Evolutionary conservation across 2,113 vertebrate species (phyloP).

Genomic region (Xerus inauris): DNA sequence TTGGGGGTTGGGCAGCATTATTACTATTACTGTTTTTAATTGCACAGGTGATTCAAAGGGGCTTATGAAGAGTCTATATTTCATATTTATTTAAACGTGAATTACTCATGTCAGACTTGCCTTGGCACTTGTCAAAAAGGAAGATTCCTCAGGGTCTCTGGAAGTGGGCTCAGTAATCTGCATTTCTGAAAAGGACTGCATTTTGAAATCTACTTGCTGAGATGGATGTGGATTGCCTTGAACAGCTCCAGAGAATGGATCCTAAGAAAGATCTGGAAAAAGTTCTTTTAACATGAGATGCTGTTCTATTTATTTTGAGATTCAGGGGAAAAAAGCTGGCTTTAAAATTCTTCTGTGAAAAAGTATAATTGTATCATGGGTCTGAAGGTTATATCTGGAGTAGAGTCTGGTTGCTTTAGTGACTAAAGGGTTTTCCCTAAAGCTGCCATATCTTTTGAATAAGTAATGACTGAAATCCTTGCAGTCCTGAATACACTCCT

Average conservation of each 20-base stretch:
- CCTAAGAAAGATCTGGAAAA: background rate
- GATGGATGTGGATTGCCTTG: background rate
- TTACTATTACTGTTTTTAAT: constrained; percentile 17
- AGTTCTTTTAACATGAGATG: background rate
- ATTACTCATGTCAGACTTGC: background rate
- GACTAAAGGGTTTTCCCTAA: background rate
- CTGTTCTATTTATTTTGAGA: background rate
- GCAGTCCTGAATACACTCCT: background rate
- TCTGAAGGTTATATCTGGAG: background rate
- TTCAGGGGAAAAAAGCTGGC: background rate
- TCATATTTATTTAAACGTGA: background rate
- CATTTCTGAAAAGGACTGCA: background rate
- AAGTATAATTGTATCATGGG: background rate
- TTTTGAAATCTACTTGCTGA: background rate
- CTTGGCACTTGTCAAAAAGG: background rate
- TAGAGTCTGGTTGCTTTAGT: background rate
- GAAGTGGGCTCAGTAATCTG: background rate
- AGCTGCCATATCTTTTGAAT: background rate
- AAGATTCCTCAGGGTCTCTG: background rate
- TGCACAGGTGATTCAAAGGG: background rate
- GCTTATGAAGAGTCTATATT: background rate
- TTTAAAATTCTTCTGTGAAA: constrained; percentile 47
- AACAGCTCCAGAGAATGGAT: background rate
- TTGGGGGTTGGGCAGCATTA: background rate
- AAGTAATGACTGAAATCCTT: constrained; percentile 13